A percentile compares a stretch with the other conserved stretches of the same genome.
Evolutionary conservation across 1,140 invertebrate genomes (phyloP).

Genomic region (Glossosoma conforme): DNA sequence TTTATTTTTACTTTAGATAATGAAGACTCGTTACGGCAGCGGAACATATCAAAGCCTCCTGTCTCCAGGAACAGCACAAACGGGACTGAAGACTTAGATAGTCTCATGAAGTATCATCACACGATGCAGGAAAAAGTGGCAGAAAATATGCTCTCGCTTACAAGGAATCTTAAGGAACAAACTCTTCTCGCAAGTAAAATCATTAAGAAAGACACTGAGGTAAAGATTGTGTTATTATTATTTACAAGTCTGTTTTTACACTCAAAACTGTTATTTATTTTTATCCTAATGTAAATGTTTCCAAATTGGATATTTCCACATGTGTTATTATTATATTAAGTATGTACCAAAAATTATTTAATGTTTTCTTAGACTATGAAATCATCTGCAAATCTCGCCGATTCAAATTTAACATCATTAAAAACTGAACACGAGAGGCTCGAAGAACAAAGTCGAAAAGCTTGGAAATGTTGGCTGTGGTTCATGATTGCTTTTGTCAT

Average conservation of each 20-base stretch:
- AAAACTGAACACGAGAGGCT: slow-evolving; percentile 76
- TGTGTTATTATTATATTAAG: too few species aligned
- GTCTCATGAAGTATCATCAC: slow-evolving; percentile 78
- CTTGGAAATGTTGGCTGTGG: slow-evolving; percentile 93
- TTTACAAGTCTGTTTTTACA: not conserved
- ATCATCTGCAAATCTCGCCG: slow-evolving; percentile 72
- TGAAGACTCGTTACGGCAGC: slow-evolving; percentile 42
- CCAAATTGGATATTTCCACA: too few species aligned
- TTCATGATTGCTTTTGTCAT: slow-evolving; percentile 79
- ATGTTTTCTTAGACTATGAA: slow-evolving; percentile 57
- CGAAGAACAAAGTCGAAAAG: slow-evolving; percentile 76
- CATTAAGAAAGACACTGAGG: slow-evolving; percentile 81
- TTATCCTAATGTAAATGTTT: too few species aligned
- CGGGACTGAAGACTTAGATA: slow-evolving; percentile 67
- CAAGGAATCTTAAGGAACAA: slow-evolving; percentile 84
- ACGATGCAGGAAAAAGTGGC: slow-evolving; percentile 88
- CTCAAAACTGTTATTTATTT: not conserved
- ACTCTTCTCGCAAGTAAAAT: slow-evolving; percentile 78
- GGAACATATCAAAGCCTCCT: slow-evolving; percentile 45
- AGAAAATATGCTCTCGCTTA: slow-evolving; percentile 86
- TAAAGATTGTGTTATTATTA: slow-evolving; percentile 39
- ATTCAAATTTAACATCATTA: slow-evolving; percentile 70
- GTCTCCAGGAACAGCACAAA: slow-evolving; percentile 43
- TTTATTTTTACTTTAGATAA: slow-evolving; percentile 34
- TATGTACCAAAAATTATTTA: not conserved